phyloP scores from a whole-genome alignment of 2,113 vertebrate genomes.

The Arvicanthis niloticus region DNA sequence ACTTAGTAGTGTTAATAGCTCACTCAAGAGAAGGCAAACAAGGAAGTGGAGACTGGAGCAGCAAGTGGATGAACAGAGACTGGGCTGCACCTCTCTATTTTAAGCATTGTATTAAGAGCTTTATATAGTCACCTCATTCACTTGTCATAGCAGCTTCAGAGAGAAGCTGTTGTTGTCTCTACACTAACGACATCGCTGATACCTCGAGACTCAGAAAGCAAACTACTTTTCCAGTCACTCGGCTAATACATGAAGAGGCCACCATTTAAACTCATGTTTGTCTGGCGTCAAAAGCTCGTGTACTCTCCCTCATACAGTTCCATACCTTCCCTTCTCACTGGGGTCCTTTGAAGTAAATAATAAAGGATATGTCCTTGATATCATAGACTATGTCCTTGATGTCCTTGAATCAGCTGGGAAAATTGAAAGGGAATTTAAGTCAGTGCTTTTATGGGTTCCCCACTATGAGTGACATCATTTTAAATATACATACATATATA shows the following conservation, averaged over 20 bases:
- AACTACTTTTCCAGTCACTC: neutral
- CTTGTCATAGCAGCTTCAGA: neutral
- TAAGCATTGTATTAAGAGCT: neutral
- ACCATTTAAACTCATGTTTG: neutral
- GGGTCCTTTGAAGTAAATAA: neutral
- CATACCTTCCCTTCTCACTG: neutral
- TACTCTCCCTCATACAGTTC: neutral
- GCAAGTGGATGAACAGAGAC: neutral
- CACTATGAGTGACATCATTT: neutral
- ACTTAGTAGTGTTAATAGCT: neutral
- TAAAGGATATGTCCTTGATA: neutral
- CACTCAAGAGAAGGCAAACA: neutral
- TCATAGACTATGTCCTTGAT: neutral
- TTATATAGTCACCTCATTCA: neutral
- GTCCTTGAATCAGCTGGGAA: neutral
- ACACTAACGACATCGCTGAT: neutral
- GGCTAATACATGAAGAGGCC: neutral
- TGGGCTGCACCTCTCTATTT: neutral
- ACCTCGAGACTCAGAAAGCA: neutral
- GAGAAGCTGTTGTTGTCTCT: neutral
- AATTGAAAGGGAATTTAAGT: slow-evolving; percentile 19
- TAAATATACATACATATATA: neutral
- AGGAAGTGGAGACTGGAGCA: neutral
- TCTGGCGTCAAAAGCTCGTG: neutral
- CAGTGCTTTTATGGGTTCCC: neutral